Evolutionary conservation across 2,888 invertebrate genomes (phyloP).

Genomic region (Drosophila longiperda): DNA sequence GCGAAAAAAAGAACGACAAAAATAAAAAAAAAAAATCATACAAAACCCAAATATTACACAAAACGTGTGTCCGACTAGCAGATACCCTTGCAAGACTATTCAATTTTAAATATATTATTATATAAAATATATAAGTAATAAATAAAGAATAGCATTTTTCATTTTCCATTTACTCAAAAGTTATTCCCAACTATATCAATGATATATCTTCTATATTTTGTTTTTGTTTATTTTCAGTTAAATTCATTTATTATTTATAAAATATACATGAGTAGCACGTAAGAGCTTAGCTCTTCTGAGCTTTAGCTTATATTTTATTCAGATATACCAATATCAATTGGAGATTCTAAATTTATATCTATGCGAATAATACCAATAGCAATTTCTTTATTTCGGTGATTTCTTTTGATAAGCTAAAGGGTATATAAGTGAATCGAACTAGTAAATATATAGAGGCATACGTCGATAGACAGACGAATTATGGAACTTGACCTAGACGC

Average conservation of each 20-base stretch:
- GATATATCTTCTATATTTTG: not conserved
- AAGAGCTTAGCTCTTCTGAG: not conserved
- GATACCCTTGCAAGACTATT: constrained; percentile 10
- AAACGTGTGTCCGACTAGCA: not conserved
- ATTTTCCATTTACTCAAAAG: not conserved
- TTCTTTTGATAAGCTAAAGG: not conserved
- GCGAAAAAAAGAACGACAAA: constrained; percentile 72
- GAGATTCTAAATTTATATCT: not conserved
- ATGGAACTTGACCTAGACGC: constrained; percentile 70
- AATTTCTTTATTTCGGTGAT: not conserved
- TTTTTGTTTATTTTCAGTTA: not conserved
- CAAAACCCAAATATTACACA: constrained; percentile 26
- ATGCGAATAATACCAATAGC: not conserved
- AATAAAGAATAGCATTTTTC: not conserved
- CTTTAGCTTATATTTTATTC: not conserved
- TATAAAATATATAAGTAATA: not conserved
- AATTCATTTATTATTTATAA: not conserved
- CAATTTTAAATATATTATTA: not conserved
- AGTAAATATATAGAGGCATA: not conserved
- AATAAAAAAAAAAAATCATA: constrained; percentile 64
- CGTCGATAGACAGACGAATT: not conserved
- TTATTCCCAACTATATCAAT: not conserved
- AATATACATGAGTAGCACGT: not conserved
- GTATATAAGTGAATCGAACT: not conserved
- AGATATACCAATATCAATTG: too few relatives aligned